Evolutionary conservation across 2,797 vertebrate species (phyloP).

Genomic region (Falco naumanni): DNA sequence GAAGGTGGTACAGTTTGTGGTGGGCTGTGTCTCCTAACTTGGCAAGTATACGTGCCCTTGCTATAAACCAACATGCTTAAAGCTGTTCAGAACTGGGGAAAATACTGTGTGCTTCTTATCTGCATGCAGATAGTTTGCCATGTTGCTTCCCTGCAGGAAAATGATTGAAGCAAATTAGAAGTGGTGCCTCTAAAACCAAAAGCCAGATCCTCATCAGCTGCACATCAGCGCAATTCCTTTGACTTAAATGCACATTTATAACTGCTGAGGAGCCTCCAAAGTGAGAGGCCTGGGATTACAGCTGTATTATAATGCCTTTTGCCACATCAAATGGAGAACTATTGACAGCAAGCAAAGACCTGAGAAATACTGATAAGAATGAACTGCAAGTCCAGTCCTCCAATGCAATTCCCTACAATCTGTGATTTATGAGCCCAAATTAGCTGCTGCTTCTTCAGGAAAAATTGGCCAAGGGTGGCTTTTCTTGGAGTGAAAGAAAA

Average conservation of each 20-base stretch:
- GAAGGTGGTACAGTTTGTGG: not conserved
- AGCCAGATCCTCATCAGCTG: not conserved
- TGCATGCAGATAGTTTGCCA: not conserved
- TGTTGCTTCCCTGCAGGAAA: not conserved
- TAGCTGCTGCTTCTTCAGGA: slow-evolving; percentile 19
- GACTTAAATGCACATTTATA: slow-evolving; percentile 5
- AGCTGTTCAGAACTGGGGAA: not conserved
- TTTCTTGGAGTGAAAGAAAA: not conserved
- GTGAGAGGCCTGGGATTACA: slow-evolving; percentile 27
- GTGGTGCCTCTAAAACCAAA: not conserved
- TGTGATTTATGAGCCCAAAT: slow-evolving; percentile 34
- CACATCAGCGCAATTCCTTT: not conserved
- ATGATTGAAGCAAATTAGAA: slow-evolving; percentile 3
- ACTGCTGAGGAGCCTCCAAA: not conserved
- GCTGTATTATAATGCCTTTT: not conserved
- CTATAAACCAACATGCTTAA: not conserved
- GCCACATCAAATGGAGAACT: not conserved
- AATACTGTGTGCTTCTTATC: not conserved
- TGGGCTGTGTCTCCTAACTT: not conserved
- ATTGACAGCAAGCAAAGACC: slow-evolving; percentile 21
- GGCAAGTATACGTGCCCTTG: rapidly evolving
- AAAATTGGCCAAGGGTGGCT: not conserved
- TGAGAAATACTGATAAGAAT: slow-evolving; percentile 46
- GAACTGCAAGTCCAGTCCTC: slow-evolving; percentile 3
- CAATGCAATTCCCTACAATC: not conserved